Percentiles rank a stretch among this genome's conserved stretches.
These are phyloP conservation scores for Trididemnum nubilum DNA, from an alignment of 23 tunicate species.

Conservation along the genomic window DNA sequence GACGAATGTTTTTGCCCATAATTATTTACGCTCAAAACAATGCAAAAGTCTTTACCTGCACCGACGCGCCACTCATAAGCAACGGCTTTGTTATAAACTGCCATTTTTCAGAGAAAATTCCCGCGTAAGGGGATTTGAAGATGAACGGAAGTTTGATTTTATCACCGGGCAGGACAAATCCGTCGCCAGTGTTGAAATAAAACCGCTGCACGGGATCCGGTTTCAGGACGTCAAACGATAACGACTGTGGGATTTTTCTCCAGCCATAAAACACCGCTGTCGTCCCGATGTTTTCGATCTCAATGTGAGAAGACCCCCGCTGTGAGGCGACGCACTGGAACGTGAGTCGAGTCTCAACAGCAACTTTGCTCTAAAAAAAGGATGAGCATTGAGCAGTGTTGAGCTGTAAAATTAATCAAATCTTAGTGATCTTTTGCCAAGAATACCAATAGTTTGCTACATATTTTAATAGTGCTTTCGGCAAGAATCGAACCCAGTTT, in stretches of 20 bases:
- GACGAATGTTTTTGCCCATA: too few species aligned
- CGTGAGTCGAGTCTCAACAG: slow-evolving; percentile 42
- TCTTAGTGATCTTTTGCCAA: too few species aligned
- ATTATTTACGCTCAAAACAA: too few species aligned
- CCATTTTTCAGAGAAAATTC: slow-evolving; percentile 92
- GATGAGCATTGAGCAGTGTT: too few species aligned
- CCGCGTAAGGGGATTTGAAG: slow-evolving; percentile 88
- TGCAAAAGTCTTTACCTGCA: slow-evolving; percentile 65
- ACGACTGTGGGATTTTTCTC: slow-evolving; percentile 59
- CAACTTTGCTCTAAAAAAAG: slow-evolving; percentile 45
- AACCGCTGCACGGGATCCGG: slow-evolving; percentile 77
- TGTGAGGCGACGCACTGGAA: slow-evolving; percentile 57
- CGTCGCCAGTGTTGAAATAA: slow-evolving; percentile 97
- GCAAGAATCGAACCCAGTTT: too few species aligned
- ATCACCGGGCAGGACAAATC: slow-evolving; percentile 81
- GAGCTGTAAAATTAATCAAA: too few species aligned
- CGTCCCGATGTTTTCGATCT: slow-evolving; percentile 84
- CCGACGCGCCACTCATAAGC: slow-evolving; percentile 68
- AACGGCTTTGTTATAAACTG: slow-evolving; percentile 58
- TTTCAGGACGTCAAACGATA: slow-evolving; percentile 60
- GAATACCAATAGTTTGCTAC: too few species aligned
- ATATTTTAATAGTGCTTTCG: too few species aligned
- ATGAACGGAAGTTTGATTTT: slow-evolving; percentile 61
- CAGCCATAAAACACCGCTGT: slow-evolving; percentile 84
- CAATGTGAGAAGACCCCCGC: slow-evolving; percentile 35